Percentiles rank a stretch among this genome's conserved stretches.
phyloP scores from a whole-genome alignment of 2,113 vertebrate species.

The Pseudopipra pipra region DNA sequence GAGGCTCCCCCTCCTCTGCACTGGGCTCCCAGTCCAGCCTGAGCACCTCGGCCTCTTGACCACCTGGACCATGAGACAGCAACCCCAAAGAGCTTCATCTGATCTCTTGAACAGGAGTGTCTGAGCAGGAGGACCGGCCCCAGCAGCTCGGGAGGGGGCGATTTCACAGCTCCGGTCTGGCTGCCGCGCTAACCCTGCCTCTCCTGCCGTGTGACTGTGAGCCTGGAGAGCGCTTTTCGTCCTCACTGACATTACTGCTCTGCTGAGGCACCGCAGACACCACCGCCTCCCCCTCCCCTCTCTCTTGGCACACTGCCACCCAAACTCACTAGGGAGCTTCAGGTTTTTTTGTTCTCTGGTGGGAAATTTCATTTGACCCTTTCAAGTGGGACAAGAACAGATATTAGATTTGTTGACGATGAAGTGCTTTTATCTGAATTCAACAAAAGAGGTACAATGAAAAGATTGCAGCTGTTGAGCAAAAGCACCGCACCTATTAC shows the following conservation, averaged over 20 bases:
- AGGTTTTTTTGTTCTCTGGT: slow-evolving; percentile 11
- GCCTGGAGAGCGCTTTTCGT: background rate
- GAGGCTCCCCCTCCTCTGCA: background rate
- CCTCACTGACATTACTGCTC: background rate
- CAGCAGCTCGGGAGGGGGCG: background rate
- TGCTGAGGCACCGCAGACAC: background rate
- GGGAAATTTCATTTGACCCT: slow-evolving; percentile 60
- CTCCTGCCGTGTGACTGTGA: background rate
- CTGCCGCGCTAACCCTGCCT: background rate
- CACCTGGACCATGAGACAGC: background rate
- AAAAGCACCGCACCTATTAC: background rate
- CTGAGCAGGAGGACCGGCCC: background rate
- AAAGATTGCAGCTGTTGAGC: slow-evolving; percentile 61
- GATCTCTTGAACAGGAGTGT: rapidly evolving
- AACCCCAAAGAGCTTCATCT: background rate
- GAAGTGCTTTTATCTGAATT: slow-evolving; percentile 58
- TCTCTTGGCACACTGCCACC: background rate
- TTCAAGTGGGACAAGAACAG: slow-evolving; percentile 58
- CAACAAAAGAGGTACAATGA: slow-evolving; percentile 19
- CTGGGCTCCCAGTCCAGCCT: background rate
- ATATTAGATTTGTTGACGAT: slow-evolving; percentile 51
- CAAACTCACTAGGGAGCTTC: background rate
- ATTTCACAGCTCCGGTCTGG: background rate
- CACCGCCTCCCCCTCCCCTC: background rate
- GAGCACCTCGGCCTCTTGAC: background rate